Conservation (phyloP, 53 echinoderm and acorn worm species). For the Echinarachnius parma region DNA sequence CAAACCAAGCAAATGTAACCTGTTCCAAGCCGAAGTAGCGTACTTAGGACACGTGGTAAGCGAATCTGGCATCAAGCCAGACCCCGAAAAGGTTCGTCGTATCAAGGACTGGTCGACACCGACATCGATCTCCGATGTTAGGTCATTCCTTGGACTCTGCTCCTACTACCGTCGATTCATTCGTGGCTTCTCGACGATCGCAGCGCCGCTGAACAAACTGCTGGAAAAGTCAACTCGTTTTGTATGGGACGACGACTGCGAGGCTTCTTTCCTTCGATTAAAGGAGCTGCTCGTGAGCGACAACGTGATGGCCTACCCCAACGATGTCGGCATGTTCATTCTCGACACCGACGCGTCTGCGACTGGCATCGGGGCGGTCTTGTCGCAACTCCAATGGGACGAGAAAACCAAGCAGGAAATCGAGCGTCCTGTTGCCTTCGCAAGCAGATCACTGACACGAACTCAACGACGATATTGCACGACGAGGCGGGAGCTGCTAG, state of each 20-base stretch:
- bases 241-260: too few species aligned
- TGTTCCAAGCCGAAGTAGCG: constrained; percentile 50
- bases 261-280: too few species aligned
- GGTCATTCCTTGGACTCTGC: constrained; percentile 40
- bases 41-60: constrained; percentile 43
- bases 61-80: constrained; percentile 26
- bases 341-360: too few species aligned
- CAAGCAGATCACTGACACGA: constrained; percentile 51
- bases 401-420: constrained; percentile 40
- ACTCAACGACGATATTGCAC: constrained; percentile 56
- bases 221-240: too few species aligned
- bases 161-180: constrained; percentile 47
- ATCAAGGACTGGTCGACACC: constrained; percentile 63
- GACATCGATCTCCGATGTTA: constrained; percentile 14
- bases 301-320: too few species aligned
- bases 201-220: constrained; percentile 15
- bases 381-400: constrained; percentile 60
- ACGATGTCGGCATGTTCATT: too few species aligned
- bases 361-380: constrained; percentile 48
- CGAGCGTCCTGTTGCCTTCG: constrained; percentile 61
- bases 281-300: too few species aligned
- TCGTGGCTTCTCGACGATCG: constrained; percentile 21
- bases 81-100: too few species aligned
- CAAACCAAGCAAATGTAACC: constrained; percentile 52
- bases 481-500: constrained; percentile 57